phyloP scores from a whole-genome alignment of 2,797 vertebrate species.

The Schizothorax lantsangensis region DNA sequence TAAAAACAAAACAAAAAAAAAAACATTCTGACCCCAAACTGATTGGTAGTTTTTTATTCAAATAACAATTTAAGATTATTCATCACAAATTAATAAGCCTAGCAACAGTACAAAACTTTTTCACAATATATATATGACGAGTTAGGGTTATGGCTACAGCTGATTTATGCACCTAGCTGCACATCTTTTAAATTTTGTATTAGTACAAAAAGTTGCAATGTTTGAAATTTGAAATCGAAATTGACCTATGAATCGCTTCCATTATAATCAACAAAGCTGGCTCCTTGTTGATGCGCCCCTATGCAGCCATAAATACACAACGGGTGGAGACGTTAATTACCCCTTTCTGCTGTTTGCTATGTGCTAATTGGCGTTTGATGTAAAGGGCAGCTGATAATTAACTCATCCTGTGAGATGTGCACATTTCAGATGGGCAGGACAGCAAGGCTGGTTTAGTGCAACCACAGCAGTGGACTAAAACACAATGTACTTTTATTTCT shows the following conservation, averaged over 20 bases:
- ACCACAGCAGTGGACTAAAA: background rate
- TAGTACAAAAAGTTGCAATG: background rate
- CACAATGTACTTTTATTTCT: constrained; percentile 9
- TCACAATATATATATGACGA: background rate
- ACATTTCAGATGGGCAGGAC: constrained; percentile 15
- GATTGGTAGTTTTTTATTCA: background rate
- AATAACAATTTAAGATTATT: no score
- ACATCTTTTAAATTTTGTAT: background rate
- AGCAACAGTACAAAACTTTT: no score
- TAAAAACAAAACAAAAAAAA: no score
- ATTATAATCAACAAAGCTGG: background rate
- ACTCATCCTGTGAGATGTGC: constrained; percentile 20
- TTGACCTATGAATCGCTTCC: background rate
- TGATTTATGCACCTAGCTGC: background rate
- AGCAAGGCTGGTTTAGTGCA: constrained; percentile 11
- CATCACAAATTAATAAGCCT: no score
- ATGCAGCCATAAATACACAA: constrained; percentile 48
- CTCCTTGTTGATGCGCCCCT: constrained; percentile 28
- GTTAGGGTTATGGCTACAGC: background rate
- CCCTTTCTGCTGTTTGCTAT: constrained; percentile 50
- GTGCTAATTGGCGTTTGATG: constrained; percentile 55
- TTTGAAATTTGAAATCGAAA: background rate
- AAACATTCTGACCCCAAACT: background rate
- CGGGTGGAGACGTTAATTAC: constrained; percentile 55
- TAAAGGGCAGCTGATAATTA: constrained; percentile 58